A percentile compares a stretch with the other conserved stretches of the same genome.
Conservation (phyloP, 2,797 vertebrate species). For the Pseudocheirus occidentalis region DNA sequence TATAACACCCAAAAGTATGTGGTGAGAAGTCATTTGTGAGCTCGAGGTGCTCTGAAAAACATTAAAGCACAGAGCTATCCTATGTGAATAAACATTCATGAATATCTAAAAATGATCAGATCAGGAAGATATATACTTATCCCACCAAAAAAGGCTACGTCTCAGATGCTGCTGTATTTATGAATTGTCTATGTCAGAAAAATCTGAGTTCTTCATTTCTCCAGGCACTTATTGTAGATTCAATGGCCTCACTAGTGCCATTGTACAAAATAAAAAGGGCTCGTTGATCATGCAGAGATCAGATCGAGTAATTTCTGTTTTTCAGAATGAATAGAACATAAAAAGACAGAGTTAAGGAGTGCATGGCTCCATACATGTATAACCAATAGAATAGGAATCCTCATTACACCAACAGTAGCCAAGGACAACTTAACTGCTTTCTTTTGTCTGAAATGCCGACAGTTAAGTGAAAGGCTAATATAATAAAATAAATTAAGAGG, state of each 20-base stretch:
- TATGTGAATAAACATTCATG: conserved; percentile 34
- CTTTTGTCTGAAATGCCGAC: conserved; percentile 43
- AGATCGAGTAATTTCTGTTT: background rate
- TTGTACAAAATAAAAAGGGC: conserved; percentile 23
- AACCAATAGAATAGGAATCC: conserved; percentile 37
- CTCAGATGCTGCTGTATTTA: background rate
- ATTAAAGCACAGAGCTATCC: conserved; percentile 28
- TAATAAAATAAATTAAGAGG: conserved; percentile 38
- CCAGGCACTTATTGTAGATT: background rate
- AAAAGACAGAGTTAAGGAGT: conserved; percentile 40
- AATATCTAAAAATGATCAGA: conserved; percentile 33
- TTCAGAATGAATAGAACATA: conserved; percentile 33
- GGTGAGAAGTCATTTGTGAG: background rate
- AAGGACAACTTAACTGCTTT: conserved; percentile 1
- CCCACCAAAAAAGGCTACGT: background rate
- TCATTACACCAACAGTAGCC: conserved; percentile 6
- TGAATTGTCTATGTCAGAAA: background rate
- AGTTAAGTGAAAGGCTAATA: conserved; percentile 38
- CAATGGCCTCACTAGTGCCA: background rate
- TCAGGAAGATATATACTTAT: conserved; percentile 27
- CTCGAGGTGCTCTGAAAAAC: background rate
- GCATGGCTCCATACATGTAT: conserved; percentile 19
- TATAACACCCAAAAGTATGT: background rate
- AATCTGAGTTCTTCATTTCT: background rate
- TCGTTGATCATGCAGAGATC: conserved; percentile 32